A percentile compares a stretch with the other conserved stretches of the same genome.
Conservation (phyloP, 2,888 invertebrate species). For the Aphidoletes aphidimyza region DNA sequence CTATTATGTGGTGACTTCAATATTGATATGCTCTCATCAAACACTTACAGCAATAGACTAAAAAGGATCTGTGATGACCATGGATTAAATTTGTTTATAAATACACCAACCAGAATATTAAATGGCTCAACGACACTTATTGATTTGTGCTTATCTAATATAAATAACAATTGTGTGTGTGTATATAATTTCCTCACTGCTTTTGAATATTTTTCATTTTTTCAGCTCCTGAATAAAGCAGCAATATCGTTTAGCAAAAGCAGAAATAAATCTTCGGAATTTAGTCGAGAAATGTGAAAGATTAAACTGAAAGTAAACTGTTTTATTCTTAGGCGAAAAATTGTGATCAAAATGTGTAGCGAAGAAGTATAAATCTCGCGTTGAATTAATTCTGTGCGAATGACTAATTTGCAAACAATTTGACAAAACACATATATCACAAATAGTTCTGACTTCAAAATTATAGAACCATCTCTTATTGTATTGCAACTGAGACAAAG, state of each 20-base stretch:
- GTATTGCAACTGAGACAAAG: neutral
- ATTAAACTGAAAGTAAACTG: neutral
- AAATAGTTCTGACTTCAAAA: neutral
- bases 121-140: slow-evolving; percentile 4
- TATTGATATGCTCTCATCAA: slow-evolving; percentile 1
- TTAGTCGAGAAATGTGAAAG: neutral
- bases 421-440: neutral
- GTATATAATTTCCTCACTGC: slow-evolving; percentile 17
- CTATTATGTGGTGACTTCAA: slow-evolving; percentile 31
- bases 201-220: slow-evolving; percentile 32
- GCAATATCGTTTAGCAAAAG: neutral
- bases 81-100: slow-evolving; percentile 1
- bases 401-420: neutral
- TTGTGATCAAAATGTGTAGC: neutral
- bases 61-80: slow-evolving; percentile 21
- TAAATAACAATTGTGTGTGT: too few relatives aligned
- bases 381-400: neutral
- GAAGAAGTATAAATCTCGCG: neutral
- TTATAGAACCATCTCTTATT: neutral
- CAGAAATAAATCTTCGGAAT: neutral
- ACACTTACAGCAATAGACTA: neutral
- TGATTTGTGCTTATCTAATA: slow-evolving; percentile 20
- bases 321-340: too few relatives aligned
- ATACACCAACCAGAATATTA: neutral
- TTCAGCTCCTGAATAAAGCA: neutral